Base-by-base conservation (phyloP, 2,888 invertebrate species). In the Drosophila nr. perissopoda region DNA sequence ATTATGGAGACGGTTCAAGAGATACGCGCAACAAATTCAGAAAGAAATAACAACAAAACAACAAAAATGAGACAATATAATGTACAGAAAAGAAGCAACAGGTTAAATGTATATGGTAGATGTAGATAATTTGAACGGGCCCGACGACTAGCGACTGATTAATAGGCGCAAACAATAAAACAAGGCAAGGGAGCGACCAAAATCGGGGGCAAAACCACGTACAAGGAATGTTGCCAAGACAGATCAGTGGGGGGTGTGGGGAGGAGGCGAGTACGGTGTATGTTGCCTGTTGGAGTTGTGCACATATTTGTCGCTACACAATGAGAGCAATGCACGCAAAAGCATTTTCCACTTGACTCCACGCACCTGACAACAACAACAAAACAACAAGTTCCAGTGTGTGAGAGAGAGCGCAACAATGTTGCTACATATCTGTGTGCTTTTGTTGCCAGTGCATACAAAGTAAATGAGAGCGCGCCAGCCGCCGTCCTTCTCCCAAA, bases 241-340 rank as follows among this genome's bases (percentile, higher is more conserved):
- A 51, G 42, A 38, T n/a, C 48, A 36, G 51, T 13, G 48, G 18
- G 57, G 21, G 59, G 2, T 29, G 8, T 2, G 31, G 25, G 3
- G 31, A 4, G n/a, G n/a, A 8, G 51, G 29, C 0, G n/a, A 4
- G 27, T 1, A 4, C 25, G 8, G n/a, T 13, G 3, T 21, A 33
- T 34, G 46, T 48, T 34, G 63, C 42, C 58, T 62, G 69, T 49
- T 52, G 66, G 53, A 62, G 77, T 68, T 83, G 84, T 66, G 83
- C 78, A 84, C 84, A 91, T 86, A 86, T 89, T 88, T 86, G 83
- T 80, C 76, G 77, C 74, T 69, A 56, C 36, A 38, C 72, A 91
- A 89, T 90, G 90, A 85, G 90, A 87, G 86, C 86, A 87, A 91
- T 78, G 86, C 74, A 88, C 91, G 81, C 86, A 73, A 73, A 77